These are phyloP conservation scores for Notodonta ziczac DNA, from an alignment of 2,888 invertebrate species.

Conservation along the genomic window DNA sequence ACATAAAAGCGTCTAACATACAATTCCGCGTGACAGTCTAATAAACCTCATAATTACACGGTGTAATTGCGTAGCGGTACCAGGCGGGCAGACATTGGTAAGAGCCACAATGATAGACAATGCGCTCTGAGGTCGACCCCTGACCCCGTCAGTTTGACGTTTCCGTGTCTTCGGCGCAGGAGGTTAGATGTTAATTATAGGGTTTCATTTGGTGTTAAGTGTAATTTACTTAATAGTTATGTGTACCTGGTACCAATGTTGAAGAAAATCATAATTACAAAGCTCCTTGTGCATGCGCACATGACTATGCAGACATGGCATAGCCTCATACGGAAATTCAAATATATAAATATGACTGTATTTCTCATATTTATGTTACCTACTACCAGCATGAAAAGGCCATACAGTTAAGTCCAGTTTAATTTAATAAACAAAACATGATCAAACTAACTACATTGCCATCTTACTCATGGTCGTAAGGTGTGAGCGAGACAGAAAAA, in stretches of 20 bases:
- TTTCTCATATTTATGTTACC: too few relatives aligned
- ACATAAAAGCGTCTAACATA: constrained; percentile 23
- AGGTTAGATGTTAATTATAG: constrained; percentile 49
- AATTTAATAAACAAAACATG: too few relatives aligned
- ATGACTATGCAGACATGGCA: too few relatives aligned
- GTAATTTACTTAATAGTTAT: constrained; percentile 1
- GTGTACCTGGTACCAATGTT: background rate
- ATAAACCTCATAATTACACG: constrained; percentile 54
- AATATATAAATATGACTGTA: too few relatives aligned
- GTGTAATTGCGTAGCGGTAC: constrained; percentile 61
- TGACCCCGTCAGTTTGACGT: constrained; percentile 56
- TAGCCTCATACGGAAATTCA: too few relatives aligned
- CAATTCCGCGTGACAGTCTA: constrained; percentile 31
- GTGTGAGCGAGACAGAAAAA: too few relatives aligned
- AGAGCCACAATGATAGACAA: constrained; percentile 52
- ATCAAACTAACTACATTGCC: too few relatives aligned
- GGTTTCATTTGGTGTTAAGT: constrained; percentile 21
- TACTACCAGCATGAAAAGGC: too few relatives aligned
- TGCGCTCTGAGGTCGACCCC: constrained; percentile 48
- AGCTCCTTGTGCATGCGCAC: too few relatives aligned
- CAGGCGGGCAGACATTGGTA: constrained; percentile 48
- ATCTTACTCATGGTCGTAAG: too few relatives aligned
- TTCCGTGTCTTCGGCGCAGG: constrained; percentile 40
- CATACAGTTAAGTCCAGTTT: too few relatives aligned
- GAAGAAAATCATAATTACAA: too few relatives aligned